Conservation (phyloP, 2,888 invertebrate genomes). For the Pomacea canaliculata region DNA sequence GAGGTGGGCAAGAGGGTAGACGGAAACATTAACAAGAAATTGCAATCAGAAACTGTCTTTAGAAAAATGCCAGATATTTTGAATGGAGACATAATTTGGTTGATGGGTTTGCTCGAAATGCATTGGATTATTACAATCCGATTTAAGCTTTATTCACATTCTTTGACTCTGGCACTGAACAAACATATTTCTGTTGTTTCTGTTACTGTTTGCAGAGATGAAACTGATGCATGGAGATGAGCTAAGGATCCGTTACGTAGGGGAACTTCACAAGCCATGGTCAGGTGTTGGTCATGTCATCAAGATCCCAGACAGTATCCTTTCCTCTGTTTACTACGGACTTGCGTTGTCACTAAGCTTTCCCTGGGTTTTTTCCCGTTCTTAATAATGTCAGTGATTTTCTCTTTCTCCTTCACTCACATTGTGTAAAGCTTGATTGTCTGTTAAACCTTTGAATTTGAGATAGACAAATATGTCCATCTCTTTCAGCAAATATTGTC, state of each 20-base stretch:
- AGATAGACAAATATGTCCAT: too few species aligned
- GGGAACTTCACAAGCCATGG: constrained; percentile 95
- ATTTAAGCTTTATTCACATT: too few species aligned
- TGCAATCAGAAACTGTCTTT: too few species aligned
- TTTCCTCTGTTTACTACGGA: constrained; percentile 23
- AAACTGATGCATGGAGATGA: constrained; percentile 99
- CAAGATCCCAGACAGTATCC: constrained; percentile 74
- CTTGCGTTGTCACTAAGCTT: neutral
- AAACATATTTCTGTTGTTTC: neutral
- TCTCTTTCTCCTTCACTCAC: neutral
- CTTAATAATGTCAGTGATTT: neutral
- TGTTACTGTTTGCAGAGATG: constrained; percentile 79
- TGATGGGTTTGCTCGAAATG: neutral
- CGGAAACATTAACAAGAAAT: too few species aligned
- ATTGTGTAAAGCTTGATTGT: neutral
- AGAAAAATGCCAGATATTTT: neutral
- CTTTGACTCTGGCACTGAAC: too few species aligned
- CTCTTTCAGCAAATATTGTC: too few species aligned
- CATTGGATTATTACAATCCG: too few species aligned
- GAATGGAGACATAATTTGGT: neutral
- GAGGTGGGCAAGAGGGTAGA: too few species aligned
- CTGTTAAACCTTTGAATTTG: too few species aligned
- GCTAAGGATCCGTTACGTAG: constrained; percentile 87
- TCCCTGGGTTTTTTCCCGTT: neutral
- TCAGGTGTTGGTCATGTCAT: constrained; percentile 98